Conservation (phyloP, 2,113 vertebrate genomes). For the Gadus macrocephalus region DNA sequence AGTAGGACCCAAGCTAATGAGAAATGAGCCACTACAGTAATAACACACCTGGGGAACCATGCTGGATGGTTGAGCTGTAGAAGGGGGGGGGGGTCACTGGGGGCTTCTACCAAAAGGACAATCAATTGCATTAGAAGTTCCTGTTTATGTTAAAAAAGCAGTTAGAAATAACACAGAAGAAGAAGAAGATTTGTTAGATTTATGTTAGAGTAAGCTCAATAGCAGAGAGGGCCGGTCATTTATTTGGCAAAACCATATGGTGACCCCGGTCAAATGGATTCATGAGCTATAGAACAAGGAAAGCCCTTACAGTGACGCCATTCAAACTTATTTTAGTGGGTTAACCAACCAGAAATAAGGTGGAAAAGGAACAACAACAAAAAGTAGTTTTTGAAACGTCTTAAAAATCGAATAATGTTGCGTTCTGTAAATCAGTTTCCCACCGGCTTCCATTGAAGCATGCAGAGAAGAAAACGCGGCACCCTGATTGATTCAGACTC, state of each 20-base stretch:
- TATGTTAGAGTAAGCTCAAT: not conserved
- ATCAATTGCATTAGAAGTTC: not conserved
- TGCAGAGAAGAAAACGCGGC: too few relatives aligned
- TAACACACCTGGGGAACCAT: constrained; percentile 14
- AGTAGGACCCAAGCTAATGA: constrained; percentile 41
- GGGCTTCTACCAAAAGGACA: not conserved
- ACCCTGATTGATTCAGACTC: too few relatives aligned
- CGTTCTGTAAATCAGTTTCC: not conserved
- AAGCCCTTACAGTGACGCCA: not conserved
- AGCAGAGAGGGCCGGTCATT: not conserved
- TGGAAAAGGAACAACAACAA: too few relatives aligned
- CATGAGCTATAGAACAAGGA: not conserved
- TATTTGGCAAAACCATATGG: constrained; percentile 7
- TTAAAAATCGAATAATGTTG: too few relatives aligned
- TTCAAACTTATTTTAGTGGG: not conserved
- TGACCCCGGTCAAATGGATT: not conserved
- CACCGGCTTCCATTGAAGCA: not conserved
- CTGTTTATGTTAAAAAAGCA: not conserved
- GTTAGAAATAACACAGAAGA: not conserved
- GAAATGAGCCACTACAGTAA: constrained; percentile 20
- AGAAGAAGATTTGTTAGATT: not conserved
- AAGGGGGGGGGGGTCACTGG: not conserved
- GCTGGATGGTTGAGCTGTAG: not conserved
- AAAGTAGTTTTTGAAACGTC: not conserved
- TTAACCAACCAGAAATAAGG: not conserved